A percentile compares a stretch with the other conserved stretches of the same genome.
Conservation (phyloP, 2,113 vertebrate genomes). For the Microcebus jonahi region DNA sequence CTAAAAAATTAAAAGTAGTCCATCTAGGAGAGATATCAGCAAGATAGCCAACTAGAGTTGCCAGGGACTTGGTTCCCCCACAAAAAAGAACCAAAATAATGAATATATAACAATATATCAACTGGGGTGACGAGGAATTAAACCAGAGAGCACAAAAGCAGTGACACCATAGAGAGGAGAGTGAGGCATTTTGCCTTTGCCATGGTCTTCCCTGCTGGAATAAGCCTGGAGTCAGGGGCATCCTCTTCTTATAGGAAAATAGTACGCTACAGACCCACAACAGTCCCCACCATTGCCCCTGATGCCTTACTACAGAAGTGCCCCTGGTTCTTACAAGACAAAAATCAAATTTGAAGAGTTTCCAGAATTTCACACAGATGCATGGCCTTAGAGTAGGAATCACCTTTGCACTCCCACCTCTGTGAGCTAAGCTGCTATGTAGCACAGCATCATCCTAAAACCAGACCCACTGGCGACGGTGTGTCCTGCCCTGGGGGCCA, state of each 20-base stretch:
- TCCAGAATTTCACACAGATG: not conserved
- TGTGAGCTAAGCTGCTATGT: not conserved
- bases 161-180: not conserved
- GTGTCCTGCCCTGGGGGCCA: not conserved
- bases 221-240: not conserved
- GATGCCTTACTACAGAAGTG: not conserved
- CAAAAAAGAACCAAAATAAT: not conserved
- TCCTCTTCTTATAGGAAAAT: not conserved
- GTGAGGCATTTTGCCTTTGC: not conserved
- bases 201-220: not conserved
- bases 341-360: not conserved
- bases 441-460: not conserved
- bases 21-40: not conserved
- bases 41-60: not conserved
- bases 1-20: not conserved
- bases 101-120: not conserved
- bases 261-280: not conserved
- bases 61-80: not conserved
- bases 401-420: not conserved
- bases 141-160: not conserved
- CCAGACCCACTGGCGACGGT: not conserved
- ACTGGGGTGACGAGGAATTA: not conserved
- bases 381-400: not conserved
- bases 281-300: not conserved
- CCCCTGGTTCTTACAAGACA: not conserved